A percentile compares a stretch with the other conserved stretches of the same genome.
These are phyloP conservation scores for Cheirogaleus medius DNA, from an alignment of 2,113 vertebrate species.

Conservation along the genomic window DNA sequence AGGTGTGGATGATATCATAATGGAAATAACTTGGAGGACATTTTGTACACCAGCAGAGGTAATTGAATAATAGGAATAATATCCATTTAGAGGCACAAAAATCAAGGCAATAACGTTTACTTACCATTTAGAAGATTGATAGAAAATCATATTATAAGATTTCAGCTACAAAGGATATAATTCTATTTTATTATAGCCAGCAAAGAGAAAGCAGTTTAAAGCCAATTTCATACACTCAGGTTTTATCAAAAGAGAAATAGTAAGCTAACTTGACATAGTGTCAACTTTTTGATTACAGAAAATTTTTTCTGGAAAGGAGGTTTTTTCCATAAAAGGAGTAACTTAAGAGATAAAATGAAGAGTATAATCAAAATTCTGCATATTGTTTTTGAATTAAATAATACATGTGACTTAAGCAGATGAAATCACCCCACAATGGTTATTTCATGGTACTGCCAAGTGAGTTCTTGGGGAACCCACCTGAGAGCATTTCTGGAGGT, in stretches of 20 bases:
- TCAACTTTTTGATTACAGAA: slow-evolving; percentile 18
- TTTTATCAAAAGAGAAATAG: neutral
- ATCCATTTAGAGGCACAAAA: neutral
- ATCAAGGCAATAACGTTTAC: neutral
- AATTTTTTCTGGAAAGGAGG: neutral
- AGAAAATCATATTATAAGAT: neutral
- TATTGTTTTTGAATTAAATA: neutral
- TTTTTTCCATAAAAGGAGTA: neutral
- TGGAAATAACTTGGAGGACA: slow-evolving; percentile 7
- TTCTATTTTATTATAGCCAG: slow-evolving; percentile 23
- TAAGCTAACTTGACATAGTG: neutral
- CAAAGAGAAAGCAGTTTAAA: slow-evolving; percentile 46
- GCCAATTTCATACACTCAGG: slow-evolving; percentile 22
- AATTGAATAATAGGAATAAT: slow-evolving; percentile 4
- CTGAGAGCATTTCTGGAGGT: neutral
- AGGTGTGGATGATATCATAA: neutral
- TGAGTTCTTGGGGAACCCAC: neutral
- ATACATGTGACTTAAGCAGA: neutral
- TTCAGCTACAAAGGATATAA: slow-evolving; percentile 36
- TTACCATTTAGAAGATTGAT: neutral
- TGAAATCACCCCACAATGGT: neutral
- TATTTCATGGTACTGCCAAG: neutral
- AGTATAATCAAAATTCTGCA: neutral
- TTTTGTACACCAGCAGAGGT: neutral
- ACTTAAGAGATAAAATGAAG: slow-evolving; percentile 2